Evolutionary conservation across 2,888 invertebrate species (phyloP).

Genomic region (Lucinisca nassula): DNA sequence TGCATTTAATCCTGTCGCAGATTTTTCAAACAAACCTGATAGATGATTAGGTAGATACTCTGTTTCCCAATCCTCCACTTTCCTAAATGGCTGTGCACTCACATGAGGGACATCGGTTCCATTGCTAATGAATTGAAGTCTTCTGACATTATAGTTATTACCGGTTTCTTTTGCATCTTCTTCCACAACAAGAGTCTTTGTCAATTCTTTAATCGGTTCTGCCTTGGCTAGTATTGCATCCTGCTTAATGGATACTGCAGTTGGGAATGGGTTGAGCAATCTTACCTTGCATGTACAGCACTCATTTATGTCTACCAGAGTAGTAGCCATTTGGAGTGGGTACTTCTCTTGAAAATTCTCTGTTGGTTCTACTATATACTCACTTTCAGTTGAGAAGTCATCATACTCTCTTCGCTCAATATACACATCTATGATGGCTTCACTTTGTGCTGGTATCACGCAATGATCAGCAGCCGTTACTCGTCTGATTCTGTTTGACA

Average conservation of each 20-base stretch:
- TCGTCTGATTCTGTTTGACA: background rate
- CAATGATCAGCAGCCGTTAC: background rate
- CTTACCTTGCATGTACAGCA: slow-evolving; percentile 10
- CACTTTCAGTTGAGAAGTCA: background rate
- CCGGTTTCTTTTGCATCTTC: background rate
- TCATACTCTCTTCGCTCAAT: slow-evolving; percentile 33
- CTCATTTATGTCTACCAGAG: slow-evolving; percentile 24
- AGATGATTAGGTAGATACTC: slow-evolving; percentile 33
- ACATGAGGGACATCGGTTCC: background rate
- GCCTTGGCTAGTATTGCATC: slow-evolving; percentile 9
- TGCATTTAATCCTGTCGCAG: background rate
- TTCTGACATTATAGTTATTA: background rate
- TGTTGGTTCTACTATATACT: slow-evolving; percentile 24
- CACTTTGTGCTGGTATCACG: slow-evolving; percentile 3
- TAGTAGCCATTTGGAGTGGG: slow-evolving; percentile 8
- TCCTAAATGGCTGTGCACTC: background rate
- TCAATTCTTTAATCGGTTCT: slow-evolving; percentile 12
- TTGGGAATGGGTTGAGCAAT: background rate
- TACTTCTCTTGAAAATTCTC: slow-evolving; percentile 21
- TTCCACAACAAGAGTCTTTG: background rate
- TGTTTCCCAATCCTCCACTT: background rate
- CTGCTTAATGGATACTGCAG: slow-evolving; percentile 1
- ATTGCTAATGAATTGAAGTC: background rate
- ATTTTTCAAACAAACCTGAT: slow-evolving; percentile 12
- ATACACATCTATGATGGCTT: slow-evolving; percentile 27